These are phyloP conservation scores for Camelus dromedarius DNA, from an alignment of 2,113 vertebrate genomes.

Conservation along the genomic window DNA sequence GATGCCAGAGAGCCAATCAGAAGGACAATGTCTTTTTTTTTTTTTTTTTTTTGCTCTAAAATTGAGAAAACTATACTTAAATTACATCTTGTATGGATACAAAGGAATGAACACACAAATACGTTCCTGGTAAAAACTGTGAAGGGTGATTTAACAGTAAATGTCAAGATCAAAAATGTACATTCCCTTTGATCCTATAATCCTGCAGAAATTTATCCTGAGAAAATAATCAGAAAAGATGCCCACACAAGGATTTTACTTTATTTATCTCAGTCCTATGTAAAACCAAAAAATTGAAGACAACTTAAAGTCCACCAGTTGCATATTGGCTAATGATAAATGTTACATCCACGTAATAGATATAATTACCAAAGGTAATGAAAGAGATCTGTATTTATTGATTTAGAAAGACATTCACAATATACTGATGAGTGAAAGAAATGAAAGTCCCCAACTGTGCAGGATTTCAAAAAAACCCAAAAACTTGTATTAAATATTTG, in stretches of 20 bases:
- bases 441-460: not conserved
- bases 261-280: not conserved
- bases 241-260: not conserved
- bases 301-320: not conserved
- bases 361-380: not conserved
- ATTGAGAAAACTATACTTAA: not conserved
- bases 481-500: not conserved
- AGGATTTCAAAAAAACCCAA: not conserved
- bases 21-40: not conserved
- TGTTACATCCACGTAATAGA: not conserved
- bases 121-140: not conserved
- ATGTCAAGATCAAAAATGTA: not conserved
- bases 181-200: not conserved
- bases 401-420: not conserved
- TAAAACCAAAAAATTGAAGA: not conserved
- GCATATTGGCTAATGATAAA: not conserved
- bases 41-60: not conserved
- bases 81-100: not conserved
- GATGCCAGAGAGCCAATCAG: not conserved
- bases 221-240: constrained; percentile 27
- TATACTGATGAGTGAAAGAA: not conserved
- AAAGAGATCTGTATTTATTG: not conserved
- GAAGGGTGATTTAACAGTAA: not conserved
- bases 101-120: not conserved
- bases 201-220: not conserved